These are phyloP conservation scores for Nineta flava DNA, from an alignment of 2,888 invertebrate genomes.

Conservation along the genomic window DNA sequence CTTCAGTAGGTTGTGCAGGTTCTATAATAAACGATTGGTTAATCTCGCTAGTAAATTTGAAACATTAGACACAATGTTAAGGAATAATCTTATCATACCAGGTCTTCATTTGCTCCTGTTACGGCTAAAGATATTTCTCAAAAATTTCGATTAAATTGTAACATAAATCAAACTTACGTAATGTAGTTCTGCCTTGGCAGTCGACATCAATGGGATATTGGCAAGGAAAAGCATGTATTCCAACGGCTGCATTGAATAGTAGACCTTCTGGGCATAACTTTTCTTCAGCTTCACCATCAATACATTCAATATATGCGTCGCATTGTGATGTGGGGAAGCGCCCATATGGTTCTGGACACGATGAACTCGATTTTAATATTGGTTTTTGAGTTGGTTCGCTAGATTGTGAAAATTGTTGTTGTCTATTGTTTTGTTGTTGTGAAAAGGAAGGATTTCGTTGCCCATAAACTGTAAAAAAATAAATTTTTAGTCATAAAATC, in stretches of 20 bases:
- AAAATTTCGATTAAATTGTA: too few species aligned
- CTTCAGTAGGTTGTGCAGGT: slow-evolving; percentile 52
- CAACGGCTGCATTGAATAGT: slow-evolving; percentile 54
- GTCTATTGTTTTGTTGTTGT: not conserved
- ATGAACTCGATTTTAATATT: not conserved
- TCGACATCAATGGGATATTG: slow-evolving; percentile 71
- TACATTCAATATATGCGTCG: slow-evolving; percentile 42
- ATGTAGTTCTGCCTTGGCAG: slow-evolving; percentile 50
- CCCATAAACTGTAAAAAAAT: not conserved
- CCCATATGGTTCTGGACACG: slow-evolving; percentile 53
- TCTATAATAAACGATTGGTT: slow-evolving; percentile 29
- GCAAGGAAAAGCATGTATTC: slow-evolving; percentile 56
- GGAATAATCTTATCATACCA: not conserved
- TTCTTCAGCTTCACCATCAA: slow-evolving; percentile 58
- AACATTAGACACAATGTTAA: not conserved
- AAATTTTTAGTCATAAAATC: too few species aligned
- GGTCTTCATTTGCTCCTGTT: not conserved
- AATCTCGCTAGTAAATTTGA: too few species aligned
- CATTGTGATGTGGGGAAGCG: slow-evolving; percentile 53
- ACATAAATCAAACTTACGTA: slow-evolving; percentile 38
- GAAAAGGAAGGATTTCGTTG: not conserved
- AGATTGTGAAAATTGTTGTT: not conserved
- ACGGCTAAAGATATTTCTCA: too few species aligned
- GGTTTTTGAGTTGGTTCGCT: not conserved
- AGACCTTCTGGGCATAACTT: slow-evolving; percentile 71